Evolutionary conservation across 2,113 vertebrate species (phyloP).

Genomic region (Urocynchramus pylzowi): DNA sequence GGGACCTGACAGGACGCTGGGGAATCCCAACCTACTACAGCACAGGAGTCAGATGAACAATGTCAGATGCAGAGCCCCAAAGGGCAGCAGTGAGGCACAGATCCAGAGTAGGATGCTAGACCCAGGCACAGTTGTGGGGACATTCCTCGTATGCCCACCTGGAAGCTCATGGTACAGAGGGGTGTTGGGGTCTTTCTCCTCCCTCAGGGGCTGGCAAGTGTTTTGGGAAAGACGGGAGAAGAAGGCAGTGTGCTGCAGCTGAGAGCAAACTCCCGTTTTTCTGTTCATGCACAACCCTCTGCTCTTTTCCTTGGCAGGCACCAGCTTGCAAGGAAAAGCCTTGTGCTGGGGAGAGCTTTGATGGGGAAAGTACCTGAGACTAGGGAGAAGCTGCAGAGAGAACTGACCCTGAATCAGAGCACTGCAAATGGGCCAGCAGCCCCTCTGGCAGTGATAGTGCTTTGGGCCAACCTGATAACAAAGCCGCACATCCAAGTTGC

Average conservation of each 20-base stretch:
- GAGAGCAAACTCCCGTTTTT: not conserved
- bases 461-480: not conserved
- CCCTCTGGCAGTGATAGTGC: accelerated
- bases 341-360: not conserved
- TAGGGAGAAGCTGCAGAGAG: not conserved
- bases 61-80: accelerated
- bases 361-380: not conserved
- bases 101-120: too few species aligned
- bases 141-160: accelerated
- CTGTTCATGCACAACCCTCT: accelerated
- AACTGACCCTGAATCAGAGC: not conserved
- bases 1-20: too few species aligned
- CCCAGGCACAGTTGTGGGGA: too few species aligned
- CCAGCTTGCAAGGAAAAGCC: not conserved
- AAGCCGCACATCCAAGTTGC: not conserved
- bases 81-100: not conserved
- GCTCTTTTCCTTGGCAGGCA: not conserved
- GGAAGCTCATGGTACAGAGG: accelerated
- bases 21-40: not conserved
- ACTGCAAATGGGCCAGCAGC: not conserved
- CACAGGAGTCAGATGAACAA: not conserved
- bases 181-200: not conserved
- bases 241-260: not conserved
- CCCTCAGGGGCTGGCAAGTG: accelerated
- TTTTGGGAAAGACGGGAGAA: not conserved